Base-by-base conservation (phyloP, 1,140 invertebrate species). In the Oryzaephilus surinamensis region DNA sequence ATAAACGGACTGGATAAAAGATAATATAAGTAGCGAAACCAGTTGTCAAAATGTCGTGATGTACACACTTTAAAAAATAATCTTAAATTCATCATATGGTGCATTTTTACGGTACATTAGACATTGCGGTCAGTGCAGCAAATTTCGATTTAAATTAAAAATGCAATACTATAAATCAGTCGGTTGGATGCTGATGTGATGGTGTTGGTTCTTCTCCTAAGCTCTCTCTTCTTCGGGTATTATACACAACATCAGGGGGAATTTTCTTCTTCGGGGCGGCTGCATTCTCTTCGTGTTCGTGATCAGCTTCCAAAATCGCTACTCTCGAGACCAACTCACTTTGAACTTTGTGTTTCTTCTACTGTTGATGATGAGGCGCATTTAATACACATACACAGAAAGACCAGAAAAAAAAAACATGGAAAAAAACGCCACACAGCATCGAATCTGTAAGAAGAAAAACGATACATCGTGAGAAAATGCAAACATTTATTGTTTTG, bases 131-230 rank as follows among this genome's bases (percentile, higher is more conserved):
- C 28, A 18, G 23, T 28, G 14, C 34, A 27, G 26, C 36, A 38
- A 38, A 38, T 38, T 38, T 38, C 39, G 39, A 41, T 41, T 41
- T 41, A 41, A 41, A 41, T 41, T 41, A 41, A 41, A 41, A 41
- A 41, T 41, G 39, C 39, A 41, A 41, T 38, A 32, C 39, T 26
- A 41, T 41, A 41, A 41, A 41, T 41, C 39, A 41, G 39, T 41
- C 39, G 38, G 29, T 32, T 17, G 30, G 7, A 11, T n/a, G 23
- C 11, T 24, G 23, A 24, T 24, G 20, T 21, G 23, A 11, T 24
- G 23, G 23, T 24, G 10, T 6, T 21, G 6, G 20, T 21, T 6
- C 20, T 6, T 21, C 10, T 21, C 8, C 23, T 28, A 27, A 26
- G 27, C 20, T 38, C 36, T 13, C 17, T 38, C n/a, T n/a, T n/a